A percentile compares a stretch with the other conserved stretches of the same genome.
Evolutionary conservation across 2,797 vertebrate genomes (phyloP).

Genomic region (Peromyscus nudipes): DNA sequence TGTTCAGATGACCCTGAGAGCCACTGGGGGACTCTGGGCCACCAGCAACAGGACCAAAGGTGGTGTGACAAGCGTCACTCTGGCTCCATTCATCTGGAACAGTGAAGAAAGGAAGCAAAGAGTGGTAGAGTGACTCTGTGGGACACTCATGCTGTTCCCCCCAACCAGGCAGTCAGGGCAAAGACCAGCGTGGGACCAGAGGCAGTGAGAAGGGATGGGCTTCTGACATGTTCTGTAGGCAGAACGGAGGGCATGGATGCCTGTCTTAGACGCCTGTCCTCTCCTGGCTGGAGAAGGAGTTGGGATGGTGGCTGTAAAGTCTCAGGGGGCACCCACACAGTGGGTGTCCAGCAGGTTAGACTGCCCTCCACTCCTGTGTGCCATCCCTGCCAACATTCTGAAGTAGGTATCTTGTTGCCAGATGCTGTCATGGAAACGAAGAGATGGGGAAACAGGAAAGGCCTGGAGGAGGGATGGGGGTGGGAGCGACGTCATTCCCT

Average conservation of each 20-base stretch:
- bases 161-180: not conserved
- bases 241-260: too few species aligned
- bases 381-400: conserved; percentile 41
- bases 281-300: not conserved
- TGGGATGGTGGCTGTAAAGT: not conserved
- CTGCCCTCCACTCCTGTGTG: not conserved
- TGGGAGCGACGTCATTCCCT: not conserved
- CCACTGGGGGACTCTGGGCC: not conserved
- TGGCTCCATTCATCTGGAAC: accelerated
- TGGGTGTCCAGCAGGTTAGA: not conserved
- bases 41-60: not conserved
- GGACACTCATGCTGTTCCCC: not conserved
- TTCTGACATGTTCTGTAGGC: not conserved
- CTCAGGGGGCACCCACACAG: not conserved
- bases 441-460: conserved; percentile 50
- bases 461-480: conserved; percentile 8
- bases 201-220: not conserved
- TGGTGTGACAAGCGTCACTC: accelerated
- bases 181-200: too few species aligned
- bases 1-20: not conserved
- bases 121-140: accelerated
- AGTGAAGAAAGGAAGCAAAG: too few species aligned
- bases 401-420: conserved; percentile 62
- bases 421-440: conserved; percentile 79
- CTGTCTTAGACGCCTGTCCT: not conserved